These are phyloP conservation scores for Therioaphis trifolii DNA, from an alignment of 2,888 invertebrate species.

Conservation along the genomic window DNA sequence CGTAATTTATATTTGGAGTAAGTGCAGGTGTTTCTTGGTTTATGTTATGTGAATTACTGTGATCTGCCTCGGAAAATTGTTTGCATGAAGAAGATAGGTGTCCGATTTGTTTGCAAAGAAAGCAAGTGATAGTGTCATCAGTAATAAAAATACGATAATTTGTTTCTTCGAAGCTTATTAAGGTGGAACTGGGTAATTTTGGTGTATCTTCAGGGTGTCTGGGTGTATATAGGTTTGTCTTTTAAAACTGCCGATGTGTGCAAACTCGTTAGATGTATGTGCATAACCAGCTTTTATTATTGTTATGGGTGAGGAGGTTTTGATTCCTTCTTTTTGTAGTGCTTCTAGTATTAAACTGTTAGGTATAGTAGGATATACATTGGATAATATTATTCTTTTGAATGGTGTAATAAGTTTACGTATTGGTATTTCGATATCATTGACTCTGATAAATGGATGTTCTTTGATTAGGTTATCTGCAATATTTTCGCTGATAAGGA, in stretches of 20 bases:
- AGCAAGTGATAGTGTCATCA: not conserved
- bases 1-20: not conserved
- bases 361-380: not conserved
- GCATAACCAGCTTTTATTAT: too few relatives aligned
- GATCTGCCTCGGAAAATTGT: not conserved
- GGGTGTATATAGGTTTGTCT: constrained; percentile 12
- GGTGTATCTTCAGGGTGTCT: not conserved
- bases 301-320: too few relatives aligned
- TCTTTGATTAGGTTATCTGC: constrained; percentile 2
- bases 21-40: not conserved
- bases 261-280: not conserved
- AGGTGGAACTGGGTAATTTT: not conserved
- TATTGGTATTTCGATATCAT: constrained; percentile 3
- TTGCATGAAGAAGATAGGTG: not conserved
- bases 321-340: too few relatives aligned
- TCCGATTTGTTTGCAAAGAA: not conserved
- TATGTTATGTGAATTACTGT: not conserved
- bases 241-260: not conserved
- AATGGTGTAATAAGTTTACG: not conserved
- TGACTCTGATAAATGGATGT: not conserved
- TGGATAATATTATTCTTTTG: too few relatives aligned
- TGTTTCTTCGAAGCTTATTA: not conserved
- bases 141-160: not conserved
- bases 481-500: not conserved
- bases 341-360: too few relatives aligned